Base-by-base conservation (phyloP, 64 coral and sea anemone genomes). In the Montipora capricornis region DNA sequence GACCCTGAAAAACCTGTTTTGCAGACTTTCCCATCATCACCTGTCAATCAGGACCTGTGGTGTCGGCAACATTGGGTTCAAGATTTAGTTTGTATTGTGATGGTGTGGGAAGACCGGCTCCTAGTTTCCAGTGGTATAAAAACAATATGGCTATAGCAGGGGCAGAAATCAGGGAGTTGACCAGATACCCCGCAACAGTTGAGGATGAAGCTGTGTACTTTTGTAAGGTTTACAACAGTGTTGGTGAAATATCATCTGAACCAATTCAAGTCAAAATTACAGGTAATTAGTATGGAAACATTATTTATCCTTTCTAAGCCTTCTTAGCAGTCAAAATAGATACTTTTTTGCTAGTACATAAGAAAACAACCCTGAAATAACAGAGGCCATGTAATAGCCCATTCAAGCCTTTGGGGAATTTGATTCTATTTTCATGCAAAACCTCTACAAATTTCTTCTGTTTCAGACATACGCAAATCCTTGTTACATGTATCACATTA, bases 121-220 rank as follows among this genome's bases (percentile, higher is more conserved):
- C 94, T 11, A 88, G 47, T 17, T 99, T 84, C 52, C 95, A 99
- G 75, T 99, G 95, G 97, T 94, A 83, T 37, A 96, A 96, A 81
- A 89, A 96, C 76, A 84, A 83, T 15, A 20, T 6, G 16, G 90
- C 79, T 13, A 74, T 99, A 9, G 70, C 13, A 50, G 95, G 90
- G 2, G 90, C 92, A 22, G 90, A 79, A 45, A 12, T 74, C 4
- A 87, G 92, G 48, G 89, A 91, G 74, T 92, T 94, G 1, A 84
- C 68, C 60, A 96, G 78, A 80, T 51, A 59, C 7, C 84, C 78
- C 14, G 79, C 94, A 12, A 86, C 87, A 20, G 61, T 75, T 12
- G 92, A 96, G 70, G 95, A 99, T 76, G 91, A 87, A 37, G 97
- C 95, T 16, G 52, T 47, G 4, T 99, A 96, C 78, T 84, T 79